Conservation (phyloP, 2,888 invertebrate genomes). For the Melitaea athalia region DNA sequence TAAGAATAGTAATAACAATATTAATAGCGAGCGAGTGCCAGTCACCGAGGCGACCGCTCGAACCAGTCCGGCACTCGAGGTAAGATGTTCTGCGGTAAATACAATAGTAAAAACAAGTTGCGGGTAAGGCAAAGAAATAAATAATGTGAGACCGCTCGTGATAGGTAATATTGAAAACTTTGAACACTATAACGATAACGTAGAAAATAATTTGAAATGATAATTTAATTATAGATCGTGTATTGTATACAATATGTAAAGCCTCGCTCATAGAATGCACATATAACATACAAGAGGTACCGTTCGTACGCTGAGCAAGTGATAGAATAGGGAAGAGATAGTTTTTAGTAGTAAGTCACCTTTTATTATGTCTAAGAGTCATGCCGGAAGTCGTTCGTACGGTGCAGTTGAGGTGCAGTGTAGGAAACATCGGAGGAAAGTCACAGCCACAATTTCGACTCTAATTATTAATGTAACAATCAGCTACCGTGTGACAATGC, state of each 20-base stretch:
- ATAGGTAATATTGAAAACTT: slow-evolving; percentile 49
- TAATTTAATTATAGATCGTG: slow-evolving; percentile 49
- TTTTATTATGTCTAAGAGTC: slow-evolving; percentile 69
- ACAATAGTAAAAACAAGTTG: slow-evolving; percentile 42
- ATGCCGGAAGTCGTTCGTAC: slow-evolving; percentile 60
- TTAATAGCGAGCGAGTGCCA: slow-evolving; percentile 37
- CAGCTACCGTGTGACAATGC: slow-evolving; percentile 55
- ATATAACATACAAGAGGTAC: slow-evolving; percentile 62
- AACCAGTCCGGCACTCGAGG: slow-evolving; percentile 31
- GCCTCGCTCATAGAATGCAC: slow-evolving; percentile 69
- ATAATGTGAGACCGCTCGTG: slow-evolving; percentile 64
- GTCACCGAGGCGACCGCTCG: slow-evolving; percentile 32
- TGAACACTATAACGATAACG: slow-evolving; percentile 44
- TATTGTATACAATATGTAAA: slow-evolving; percentile 67
- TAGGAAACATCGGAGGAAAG: slow-evolving; percentile 63
- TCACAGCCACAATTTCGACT: slow-evolving; percentile 78
- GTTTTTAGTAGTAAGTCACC: slow-evolving; percentile 90
- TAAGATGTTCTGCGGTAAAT: slow-evolving; percentile 29
- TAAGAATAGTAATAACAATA: slow-evolving; percentile 48
- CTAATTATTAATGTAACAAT: slow-evolving; percentile 52
- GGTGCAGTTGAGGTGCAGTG: slow-evolving; percentile 59
- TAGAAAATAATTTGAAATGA: slow-evolving; percentile 51
- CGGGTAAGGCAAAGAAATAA: slow-evolving; percentile 63
- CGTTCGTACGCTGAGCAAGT: slow-evolving; percentile 59
- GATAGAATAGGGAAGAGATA: slow-evolving; percentile 72